Base-by-base conservation (phyloP, 2,113 vertebrate genomes). In the Bagarius yarrelli region DNA sequence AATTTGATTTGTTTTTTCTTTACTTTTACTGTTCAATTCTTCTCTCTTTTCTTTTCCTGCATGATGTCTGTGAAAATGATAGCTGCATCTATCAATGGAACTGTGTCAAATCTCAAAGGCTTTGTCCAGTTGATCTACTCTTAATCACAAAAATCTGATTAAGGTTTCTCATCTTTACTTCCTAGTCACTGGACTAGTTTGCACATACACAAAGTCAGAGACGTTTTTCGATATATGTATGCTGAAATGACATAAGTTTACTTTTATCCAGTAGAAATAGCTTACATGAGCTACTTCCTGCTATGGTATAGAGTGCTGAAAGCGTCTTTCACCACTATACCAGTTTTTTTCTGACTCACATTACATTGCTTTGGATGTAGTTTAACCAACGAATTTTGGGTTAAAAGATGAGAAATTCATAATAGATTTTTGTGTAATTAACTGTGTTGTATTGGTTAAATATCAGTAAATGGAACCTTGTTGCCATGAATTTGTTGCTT, bases 111-210 rank as follows among this genome's bases (percentile, higher is more conserved):
- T 95, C 94, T 94, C 95, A 94, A 95, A 95, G 95, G 97, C 97
- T 99, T 99, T 92, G 95, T 98, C 96, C 96, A 97, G 96, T 97
- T 95, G 96, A 96, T 98, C 95, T 94, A 96, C 95, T 95, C 95
- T 95, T 94, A 96, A 96, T 95, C 98, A 98, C 97, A 99, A 99
- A 99, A 98, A 99, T 99, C 97, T 98, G 94, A 99, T 99, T 98
- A 98, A 97, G 95, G 96, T 98, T 99, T 99, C 98, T 99, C 97
- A 98, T 99, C 97, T 98, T 97, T 96, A 90, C 88, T 81, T 82
- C 16, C 50, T 52, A 61, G 69, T 25, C 32, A 47, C 52, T 67
- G 19, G 27, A 25, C 44, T 52, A 52, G 69, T 71, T 71, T 52
- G 1, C 69, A 30, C 36, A 71, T 52, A 30, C 27, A 73, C 15